Evolutionary conservation across 2,113 vertebrate species (phyloP).

Genomic region (Candoia aspera): DNA sequence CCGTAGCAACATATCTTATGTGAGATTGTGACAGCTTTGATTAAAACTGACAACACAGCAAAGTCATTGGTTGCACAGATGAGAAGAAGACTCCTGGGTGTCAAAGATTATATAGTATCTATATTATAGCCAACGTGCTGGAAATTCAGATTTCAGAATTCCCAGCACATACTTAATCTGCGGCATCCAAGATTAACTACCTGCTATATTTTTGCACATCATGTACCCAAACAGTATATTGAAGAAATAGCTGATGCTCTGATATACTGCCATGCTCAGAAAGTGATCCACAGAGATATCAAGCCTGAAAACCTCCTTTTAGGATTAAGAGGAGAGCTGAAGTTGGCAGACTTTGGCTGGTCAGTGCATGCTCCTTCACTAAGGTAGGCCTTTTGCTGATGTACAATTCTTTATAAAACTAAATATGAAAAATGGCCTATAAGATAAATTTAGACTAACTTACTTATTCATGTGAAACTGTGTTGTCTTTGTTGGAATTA

Average conservation of each 20-base stretch:
- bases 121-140: not conserved
- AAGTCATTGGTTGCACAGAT: not conserved
- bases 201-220: not conserved
- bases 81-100: not conserved
- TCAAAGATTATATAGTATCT: not conserved
- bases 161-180: not conserved
- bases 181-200: not conserved
- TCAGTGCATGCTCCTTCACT: conserved; percentile 40
- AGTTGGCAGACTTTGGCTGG: conserved; percentile 46
- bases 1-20: not conserved
- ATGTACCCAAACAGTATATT: conserved; percentile 29
- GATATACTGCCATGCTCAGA: conserved; percentile 42
- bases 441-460: not conserved
- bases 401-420: not conserved
- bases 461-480: not conserved
- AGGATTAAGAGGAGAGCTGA: conserved; percentile 40
- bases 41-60: no score
- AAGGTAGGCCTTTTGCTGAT: conserved; percentile 7
- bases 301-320: conserved; percentile 39
- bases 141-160: not conserved
- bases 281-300: conserved; percentile 37
- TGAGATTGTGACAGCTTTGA: not conserved
- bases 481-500: no score
- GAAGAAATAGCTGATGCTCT: conserved; percentile 44
- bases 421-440: not conserved